Evolutionary conservation across 2,797 vertebrate genomes (phyloP), one percentile per base, ranked within the genome.

Genomic region (Aeoliscus strigatus): DNA sequence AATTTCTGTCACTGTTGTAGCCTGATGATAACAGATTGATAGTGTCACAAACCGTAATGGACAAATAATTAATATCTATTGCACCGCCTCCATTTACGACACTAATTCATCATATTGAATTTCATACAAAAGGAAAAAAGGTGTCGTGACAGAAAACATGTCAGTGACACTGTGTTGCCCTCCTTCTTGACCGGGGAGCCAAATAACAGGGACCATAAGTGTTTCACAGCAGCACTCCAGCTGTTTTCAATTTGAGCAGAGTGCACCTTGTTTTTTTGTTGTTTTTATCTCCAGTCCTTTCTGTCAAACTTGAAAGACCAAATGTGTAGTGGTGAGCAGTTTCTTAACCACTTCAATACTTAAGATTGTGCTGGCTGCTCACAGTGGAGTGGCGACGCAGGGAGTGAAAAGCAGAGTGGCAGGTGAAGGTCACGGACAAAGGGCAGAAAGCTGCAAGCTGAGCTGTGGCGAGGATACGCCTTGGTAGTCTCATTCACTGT

Each of bases 21-120:
- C 58, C 50, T 60, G 60, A 69, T 73, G 77, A 80, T 75, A 75
- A 73, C 79, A 84, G 82, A 83, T 75, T 84, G 81, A 82, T 79
- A 63, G 69, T 78, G 77, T 75, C 73, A 66, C 68, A 79, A 72
- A 80, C 58, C 17, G 40, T 74, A 80, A 84, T 72, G 69, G 79
- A 78, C 82, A 73, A 76, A 60, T 72, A 82, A 86, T 87, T 83
- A 81, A 81, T 80, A 83, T 80, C 53, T 44, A 73, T 74, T 41
- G 46, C 71, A 34, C 40, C 0, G 51, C 53, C 57, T 70, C 53
- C 59, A 75, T 73, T 72, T 73, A 62, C 51, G 62, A 64, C 59
- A 58, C 40, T 64, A 51, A 74, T 67, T 56, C 36, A 70, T 80
- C 70, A 66, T 69, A 74, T 56, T 68, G 63, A 68, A 68, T 68